Base-by-base conservation (phyloP, 1,140 invertebrate genomes). In the Orius insidiosus region DNA sequence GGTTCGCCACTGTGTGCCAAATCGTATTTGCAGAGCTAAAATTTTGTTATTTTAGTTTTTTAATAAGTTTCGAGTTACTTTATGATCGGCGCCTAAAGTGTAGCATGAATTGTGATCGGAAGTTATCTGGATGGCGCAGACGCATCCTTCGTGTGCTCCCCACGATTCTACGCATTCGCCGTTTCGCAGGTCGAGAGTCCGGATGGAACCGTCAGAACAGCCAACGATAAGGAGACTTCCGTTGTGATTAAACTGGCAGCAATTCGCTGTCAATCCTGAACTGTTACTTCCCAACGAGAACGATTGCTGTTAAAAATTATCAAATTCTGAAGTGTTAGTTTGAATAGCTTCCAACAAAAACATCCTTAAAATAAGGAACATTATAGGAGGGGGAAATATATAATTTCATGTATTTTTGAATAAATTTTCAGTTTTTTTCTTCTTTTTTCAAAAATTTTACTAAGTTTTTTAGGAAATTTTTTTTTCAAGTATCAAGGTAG, bases 181-280 rank as follows among this genome's bases (percentile, higher is more conserved):
- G 48, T 69, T 63, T 39, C 69, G 56, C 6, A 74, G 48, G 58
- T 76, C 69, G 53, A 75, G 70, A 42, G 76, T 67, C 30, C 70
- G 58, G 32, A 76, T 65, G 43, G 65, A 64, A 4, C 76, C 76
- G 60, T 78, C 75, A 2, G 65, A 70, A 9, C 68, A 61, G 13
- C 75, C 76, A 19, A 69, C 68, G 7, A 78, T 63, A 10, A 78
- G 54, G 6, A 77, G 56, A 50, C 76, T 74, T n/a, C 76, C 75
- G 58, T 75, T 76, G 46, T 75, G 75, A 55, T 77, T 78, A 54
- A 74, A 77, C 0, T 67, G 61, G 33, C 68, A 73, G 51, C 71
- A 75, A 10, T 48, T 45, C 9, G 47, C 48, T 11, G 44, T 35
- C 15, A 54, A 36, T 9, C 39, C 38, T 15, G 36, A 13, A 14